These are phyloP conservation scores for Melinopterus prodromus DNA, from an alignment of 2,888 invertebrate genomes.

Conservation along the genomic window DNA sequence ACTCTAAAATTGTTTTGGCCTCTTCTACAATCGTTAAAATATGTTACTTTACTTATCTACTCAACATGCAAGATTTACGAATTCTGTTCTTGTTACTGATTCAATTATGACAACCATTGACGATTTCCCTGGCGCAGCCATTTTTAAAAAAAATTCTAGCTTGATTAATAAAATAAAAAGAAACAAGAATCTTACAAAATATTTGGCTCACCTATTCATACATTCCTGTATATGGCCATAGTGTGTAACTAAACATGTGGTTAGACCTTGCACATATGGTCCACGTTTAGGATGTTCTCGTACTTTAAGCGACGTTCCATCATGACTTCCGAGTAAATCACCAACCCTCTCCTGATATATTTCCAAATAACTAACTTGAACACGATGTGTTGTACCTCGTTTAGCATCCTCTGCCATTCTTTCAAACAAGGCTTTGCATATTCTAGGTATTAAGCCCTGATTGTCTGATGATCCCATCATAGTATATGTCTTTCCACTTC, in stretches of 20 bases:
- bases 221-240: conserved; percentile 85
- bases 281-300: conserved; percentile 80
- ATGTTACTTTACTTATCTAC: too few species aligned
- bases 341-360: conserved; percentile 74
- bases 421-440: conserved; percentile 84
- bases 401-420: conserved; percentile 84
- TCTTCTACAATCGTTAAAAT: too few species aligned
- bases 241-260: conserved; percentile 85
- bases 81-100: too few species aligned
- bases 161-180: too few species aligned
- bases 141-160: too few species aligned
- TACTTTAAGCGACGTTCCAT: conserved; percentile 65
- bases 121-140: too few species aligned
- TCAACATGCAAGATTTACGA: too few species aligned
- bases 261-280: conserved; percentile 86
- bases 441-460: conserved; percentile 85
- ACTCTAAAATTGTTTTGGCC: too few species aligned
- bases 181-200: not conserved
- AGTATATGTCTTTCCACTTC: conserved; percentile 90
- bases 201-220: conserved; percentile 53
- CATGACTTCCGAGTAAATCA: conserved; percentile 68
- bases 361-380: conserved; percentile 78
- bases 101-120: too few species aligned
- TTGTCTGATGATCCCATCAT: conserved; percentile 88
- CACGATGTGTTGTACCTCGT: conserved; percentile 83